Evolutionary conservation across 2,888 invertebrate species (phyloP).

Genomic region (Cantharis lateralis): DNA sequence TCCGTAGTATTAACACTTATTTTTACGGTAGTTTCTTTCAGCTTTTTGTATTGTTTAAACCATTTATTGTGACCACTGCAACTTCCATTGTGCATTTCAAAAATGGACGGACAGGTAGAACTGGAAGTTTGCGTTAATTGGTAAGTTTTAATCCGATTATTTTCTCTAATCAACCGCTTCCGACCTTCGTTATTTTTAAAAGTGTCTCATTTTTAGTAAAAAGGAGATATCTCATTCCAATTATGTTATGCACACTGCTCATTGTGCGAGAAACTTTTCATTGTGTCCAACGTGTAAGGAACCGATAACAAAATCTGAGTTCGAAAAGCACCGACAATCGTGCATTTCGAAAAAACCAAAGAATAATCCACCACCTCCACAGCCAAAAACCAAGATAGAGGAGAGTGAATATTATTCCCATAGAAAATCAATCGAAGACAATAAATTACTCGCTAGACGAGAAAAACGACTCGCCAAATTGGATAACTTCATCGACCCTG

Average conservation of each 20-base stretch:
- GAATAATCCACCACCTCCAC: conserved; percentile 44
- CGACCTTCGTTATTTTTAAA: conserved; percentile 1
- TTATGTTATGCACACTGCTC: conserved; percentile 71
- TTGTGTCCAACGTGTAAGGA: conserved; percentile 71
- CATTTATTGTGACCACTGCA: background rate
- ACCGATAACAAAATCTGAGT: conserved; percentile 64
- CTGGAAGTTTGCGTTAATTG: conserved; percentile 60
- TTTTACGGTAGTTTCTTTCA: conserved; percentile 1
- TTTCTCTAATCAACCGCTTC: background rate
- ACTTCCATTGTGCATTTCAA: background rate
- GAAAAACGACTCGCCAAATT: conserved; percentile 33
- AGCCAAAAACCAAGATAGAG: conserved; percentile 39
- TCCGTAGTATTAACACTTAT: conserved; percentile 22
- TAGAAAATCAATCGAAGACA: conserved; percentile 45
- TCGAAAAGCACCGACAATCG: conserved; percentile 61
- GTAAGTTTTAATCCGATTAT: conserved; percentile 52
- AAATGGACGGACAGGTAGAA: conserved; percentile 43
- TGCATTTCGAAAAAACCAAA: conserved; percentile 57
- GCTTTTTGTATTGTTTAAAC: conserved; percentile 3
- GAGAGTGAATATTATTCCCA: conserved; percentile 44
- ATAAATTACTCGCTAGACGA: conserved; percentile 34
- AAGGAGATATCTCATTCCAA: conserved; percentile 69
- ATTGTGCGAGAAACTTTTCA: conserved; percentile 70
- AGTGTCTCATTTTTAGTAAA: conserved; percentile 59
- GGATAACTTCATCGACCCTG: conserved; percentile 15